phyloP scores from a whole-genome alignment of 2,888 invertebrate species.

The Eristalinus sepulchralis region DNA sequence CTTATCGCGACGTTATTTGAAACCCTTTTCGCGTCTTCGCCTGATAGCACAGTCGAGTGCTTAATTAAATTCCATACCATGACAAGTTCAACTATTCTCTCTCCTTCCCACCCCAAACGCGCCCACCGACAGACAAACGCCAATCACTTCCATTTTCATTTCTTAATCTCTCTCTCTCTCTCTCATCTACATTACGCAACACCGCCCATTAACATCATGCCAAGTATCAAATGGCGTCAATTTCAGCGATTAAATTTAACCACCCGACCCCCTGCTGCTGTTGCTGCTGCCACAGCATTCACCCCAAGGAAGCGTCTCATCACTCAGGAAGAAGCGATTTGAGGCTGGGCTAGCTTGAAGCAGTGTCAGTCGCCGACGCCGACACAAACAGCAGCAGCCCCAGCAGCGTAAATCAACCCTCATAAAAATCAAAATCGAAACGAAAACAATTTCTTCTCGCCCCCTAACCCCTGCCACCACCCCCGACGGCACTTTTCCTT shows the following conservation, averaged over 20 bases:
- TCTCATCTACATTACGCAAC: conserved; percentile 55
- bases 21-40: conserved; percentile 7
- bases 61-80: conserved; percentile 33
- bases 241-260: conserved; percentile 66
- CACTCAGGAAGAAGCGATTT: not conserved
- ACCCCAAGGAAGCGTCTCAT: not conserved
- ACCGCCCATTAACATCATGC: conserved; percentile 53
- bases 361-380: not conserved
- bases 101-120: not conserved
- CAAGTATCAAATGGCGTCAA: conserved; percentile 60
- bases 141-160: conserved; percentile 33
- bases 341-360: not conserved
- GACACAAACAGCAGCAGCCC: conserved; percentile 22
- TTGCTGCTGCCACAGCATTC: not conserved
- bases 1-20: conserved; percentile 8
- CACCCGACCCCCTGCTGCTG: conserved; percentile 32
- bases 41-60: conserved; percentile 9
- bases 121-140: not conserved
- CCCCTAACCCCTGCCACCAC: not conserved
- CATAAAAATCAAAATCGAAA: conserved; percentile 60
- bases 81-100: not conserved
- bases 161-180: conserved; percentile 62
- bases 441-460: conserved; percentile 31
- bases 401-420: conserved; percentile 48
- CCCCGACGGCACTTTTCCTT: not conserved